Evolutionary conservation across 2,888 invertebrate genomes (phyloP).

Genomic region (Platycnemis pennipes): DNA sequence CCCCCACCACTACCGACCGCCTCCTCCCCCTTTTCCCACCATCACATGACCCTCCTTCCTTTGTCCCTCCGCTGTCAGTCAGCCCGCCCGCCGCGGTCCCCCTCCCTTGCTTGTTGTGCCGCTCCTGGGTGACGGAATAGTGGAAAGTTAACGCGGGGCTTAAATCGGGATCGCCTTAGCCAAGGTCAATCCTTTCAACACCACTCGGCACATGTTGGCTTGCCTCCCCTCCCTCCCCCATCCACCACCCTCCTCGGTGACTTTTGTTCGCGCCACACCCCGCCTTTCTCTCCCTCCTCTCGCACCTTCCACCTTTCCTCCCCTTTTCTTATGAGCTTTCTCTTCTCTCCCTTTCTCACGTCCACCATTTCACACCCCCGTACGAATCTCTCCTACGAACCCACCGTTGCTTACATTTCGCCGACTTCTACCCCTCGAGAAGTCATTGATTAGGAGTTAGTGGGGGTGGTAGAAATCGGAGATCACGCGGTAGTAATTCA

Average conservation of each 20-base stretch:
- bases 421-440: not conserved
- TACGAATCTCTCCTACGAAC: not conserved
- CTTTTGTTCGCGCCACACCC: not conserved
- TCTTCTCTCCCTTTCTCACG: not conserved
- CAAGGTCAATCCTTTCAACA: conserved; percentile 36
- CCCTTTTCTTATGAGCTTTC: not conserved
- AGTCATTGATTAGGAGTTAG: not conserved
- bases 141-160: conserved; percentile 32
- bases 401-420: not conserved
- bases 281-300: not conserved
- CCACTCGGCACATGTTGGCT: not conserved
- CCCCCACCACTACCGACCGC: not conserved
- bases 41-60: not conserved
- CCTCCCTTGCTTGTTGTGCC: not conserved
- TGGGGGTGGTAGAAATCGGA: too few species aligned
- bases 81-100: not conserved
- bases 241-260: not conserved
- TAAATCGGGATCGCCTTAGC: conserved; percentile 15
- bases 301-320: not conserved
- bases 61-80: not conserved
- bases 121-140: not conserved
- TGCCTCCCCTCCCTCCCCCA: not conserved
- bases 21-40: too few species aligned
- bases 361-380: not conserved
- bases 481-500: too few species aligned